Evolutionary conservation across 2,113 vertebrate genomes (phyloP).

Genomic region (Oreotrochilus melanogaster): DNA sequence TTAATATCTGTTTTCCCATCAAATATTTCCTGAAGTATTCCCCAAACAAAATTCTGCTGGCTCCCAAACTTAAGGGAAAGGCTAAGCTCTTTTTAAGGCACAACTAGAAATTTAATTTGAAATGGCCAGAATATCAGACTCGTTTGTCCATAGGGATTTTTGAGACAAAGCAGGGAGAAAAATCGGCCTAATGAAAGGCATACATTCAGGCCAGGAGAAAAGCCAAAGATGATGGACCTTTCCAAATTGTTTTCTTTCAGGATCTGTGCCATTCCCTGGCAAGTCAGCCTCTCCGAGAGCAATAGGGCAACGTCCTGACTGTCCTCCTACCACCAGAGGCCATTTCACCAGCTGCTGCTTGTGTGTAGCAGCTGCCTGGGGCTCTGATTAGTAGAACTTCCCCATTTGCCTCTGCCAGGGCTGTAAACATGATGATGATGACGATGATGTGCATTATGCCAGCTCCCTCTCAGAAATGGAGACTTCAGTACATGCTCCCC

Average conservation of each 20-base stretch:
- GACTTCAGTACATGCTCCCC: background rate
- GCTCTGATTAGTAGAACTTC: background rate
- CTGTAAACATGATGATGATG: background rate
- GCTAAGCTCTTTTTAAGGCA: background rate
- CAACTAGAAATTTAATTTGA: background rate
- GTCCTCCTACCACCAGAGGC: background rate
- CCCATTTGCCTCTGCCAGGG: background rate
- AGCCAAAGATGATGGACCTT: background rate
- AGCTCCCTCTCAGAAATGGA: background rate
- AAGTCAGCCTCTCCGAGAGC: background rate
- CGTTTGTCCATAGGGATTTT: background rate
- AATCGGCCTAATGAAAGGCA: background rate
- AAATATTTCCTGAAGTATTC: background rate
- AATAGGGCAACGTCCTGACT: background rate
- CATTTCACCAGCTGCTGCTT: background rate
- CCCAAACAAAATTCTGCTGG: background rate
- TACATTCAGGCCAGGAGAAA: background rate
- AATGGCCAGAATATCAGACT: background rate
- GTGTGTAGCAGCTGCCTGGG: background rate
- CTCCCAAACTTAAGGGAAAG: background rate
- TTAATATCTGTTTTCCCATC: background rate
- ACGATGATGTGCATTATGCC: background rate
- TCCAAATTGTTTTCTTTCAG: background rate
- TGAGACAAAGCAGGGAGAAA: background rate
- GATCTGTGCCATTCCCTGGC: background rate